Conservation (phyloP, 2,113 vertebrate species). For the Apodemus speciosus region DNA sequence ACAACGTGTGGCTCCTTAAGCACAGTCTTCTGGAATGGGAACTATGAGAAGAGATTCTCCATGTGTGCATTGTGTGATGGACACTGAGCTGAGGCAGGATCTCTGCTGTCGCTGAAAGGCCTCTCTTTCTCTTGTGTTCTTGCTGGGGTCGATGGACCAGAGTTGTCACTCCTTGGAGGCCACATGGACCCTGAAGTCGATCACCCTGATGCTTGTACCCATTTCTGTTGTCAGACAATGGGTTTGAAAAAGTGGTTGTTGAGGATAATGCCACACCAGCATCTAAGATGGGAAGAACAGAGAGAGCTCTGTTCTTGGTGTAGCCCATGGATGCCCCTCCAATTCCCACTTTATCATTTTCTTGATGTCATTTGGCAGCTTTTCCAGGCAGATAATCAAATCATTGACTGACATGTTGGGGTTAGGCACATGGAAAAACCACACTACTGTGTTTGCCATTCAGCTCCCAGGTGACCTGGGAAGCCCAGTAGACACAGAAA, state of each 20-base stretch:
- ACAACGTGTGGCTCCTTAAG: background rate
- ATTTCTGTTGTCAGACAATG: background rate
- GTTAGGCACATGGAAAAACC: background rate
- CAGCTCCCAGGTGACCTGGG: background rate
- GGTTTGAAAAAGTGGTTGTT: background rate
- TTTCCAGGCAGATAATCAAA: background rate
- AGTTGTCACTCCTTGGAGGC: background rate
- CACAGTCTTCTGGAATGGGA: background rate
- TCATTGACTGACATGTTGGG: too few species aligned
- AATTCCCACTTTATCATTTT: background rate
- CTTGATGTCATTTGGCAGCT: too few species aligned
- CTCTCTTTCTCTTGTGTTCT: background rate
- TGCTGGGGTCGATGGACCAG: background rate
- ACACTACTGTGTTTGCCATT: background rate
- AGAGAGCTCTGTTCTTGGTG: background rate
- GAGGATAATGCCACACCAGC: background rate
- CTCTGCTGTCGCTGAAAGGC: background rate
- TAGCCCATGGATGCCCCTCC: too few species aligned
- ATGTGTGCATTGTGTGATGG: background rate
- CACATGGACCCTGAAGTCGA: background rate
- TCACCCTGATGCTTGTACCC: too few species aligned
- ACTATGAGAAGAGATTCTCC: background rate
- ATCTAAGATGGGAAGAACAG: background rate
- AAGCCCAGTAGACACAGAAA: background rate
- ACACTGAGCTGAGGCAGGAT: background rate